Base-by-base conservation (phyloP, 53 echinoderm and acorn worm species). In the Mesocentrotus franciscanus region DNA sequence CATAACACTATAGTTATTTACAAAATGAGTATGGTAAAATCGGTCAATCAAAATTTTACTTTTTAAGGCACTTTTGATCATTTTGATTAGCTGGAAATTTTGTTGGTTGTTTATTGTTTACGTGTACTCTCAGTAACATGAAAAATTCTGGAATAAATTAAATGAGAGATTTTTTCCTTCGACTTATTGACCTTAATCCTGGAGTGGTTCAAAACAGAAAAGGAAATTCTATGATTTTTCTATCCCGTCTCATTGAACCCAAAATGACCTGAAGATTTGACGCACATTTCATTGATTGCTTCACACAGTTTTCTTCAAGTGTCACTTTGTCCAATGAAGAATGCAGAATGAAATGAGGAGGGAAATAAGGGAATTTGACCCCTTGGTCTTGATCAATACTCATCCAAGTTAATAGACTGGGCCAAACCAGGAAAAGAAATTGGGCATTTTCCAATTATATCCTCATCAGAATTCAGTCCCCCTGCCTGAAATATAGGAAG, bases 381-480 rank as follows among this genome's bases (percentile, higher is more conserved):
- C 93, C 57, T 68, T 42, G 71, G 71, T 71, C 30, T 3, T 71
- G 93, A 92, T 92, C 93, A 92, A 92, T 92, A 92, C 42, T 42
- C 93, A 56, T 92, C 93, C 39, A 74, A 74, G 72, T 92, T 92
- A 92, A 68, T 92, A 92, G 75, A 74, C 10, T 29, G 71, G 93
- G 78, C 30, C 22, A 87, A 22, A 22, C 59, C 93, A 75, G 57
- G 39, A 91, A 87, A 12, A 90, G 75, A 92, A 91, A 92, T 5
- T 56, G 16, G 56, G 22, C 83, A 18, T 33, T 78, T 83, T 81
- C 94, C 94, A 93, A 93, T 93, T 93, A 93, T 83, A 93, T 57
- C 60, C 79, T 93, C 94, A 93, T 93, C 78, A 93, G 79, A 93
- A 93, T 93, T 83, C 94, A 79, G 94, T 79, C 83, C 94, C 83